Evolutionary conservation across 2,888 invertebrate species (phyloP).

Genomic region (Clitarchus hookeri): DNA sequence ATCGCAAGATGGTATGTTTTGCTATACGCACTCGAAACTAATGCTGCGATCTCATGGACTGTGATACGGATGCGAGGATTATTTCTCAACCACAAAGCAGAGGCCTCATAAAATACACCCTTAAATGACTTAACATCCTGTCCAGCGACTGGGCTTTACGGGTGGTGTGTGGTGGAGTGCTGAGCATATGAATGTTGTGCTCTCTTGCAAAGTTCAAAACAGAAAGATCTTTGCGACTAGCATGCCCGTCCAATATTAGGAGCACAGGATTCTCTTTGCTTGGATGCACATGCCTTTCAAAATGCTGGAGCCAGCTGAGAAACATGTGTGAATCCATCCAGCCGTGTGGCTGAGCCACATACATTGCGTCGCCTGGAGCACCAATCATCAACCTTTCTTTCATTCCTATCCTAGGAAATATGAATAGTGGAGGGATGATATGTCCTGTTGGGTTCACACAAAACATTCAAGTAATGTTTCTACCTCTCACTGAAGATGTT

Average conservation of each 20-base stretch:
- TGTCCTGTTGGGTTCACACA: slow-evolving; percentile 41
- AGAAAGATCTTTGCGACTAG: too few relatives aligned
- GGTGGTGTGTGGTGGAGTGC: slow-evolving; percentile 20
- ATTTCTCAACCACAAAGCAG: slow-evolving; percentile 21
- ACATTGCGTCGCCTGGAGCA: too few relatives aligned
- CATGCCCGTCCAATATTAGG: too few relatives aligned
- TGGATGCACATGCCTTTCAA: too few relatives aligned
- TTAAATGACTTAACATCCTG: slow-evolving; percentile 20
- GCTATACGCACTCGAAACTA: slow-evolving; percentile 45
- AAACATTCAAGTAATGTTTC: slow-evolving; percentile 43
- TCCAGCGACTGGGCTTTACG: slow-evolving; percentile 17
- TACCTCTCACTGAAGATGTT: slow-evolving; percentile 42
- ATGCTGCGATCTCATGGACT: slow-evolving; percentile 10
- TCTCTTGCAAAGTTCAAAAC: too few relatives aligned
- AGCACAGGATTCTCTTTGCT: too few relatives aligned
- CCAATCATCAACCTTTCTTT: too few relatives aligned
- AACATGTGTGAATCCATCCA: too few relatives aligned
- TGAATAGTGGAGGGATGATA: slow-evolving; percentile 41
- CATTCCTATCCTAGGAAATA: too few relatives aligned
- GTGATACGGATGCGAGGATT: neutral
- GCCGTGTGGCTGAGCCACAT: too few relatives aligned
- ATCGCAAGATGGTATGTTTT: too few relatives aligned
- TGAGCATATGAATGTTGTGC: slow-evolving; percentile 18
- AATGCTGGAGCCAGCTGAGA: too few relatives aligned
- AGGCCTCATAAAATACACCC: neutral